These are phyloP conservation scores for Pterois miles DNA, from an alignment of 2,797 vertebrate species.

Conservation along the genomic window DNA sequence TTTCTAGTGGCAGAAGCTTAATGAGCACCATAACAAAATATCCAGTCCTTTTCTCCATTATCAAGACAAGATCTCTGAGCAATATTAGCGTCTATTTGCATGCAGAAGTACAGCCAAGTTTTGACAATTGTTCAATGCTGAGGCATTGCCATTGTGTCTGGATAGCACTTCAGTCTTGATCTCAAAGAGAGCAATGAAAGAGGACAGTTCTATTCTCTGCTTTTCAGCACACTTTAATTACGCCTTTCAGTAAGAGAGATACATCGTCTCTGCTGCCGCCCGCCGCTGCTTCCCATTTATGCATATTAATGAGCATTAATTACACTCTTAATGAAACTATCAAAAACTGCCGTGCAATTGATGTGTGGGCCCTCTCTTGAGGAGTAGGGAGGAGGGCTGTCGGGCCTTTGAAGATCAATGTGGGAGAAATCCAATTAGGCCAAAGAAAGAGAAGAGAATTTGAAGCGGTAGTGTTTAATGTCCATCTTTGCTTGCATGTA, in stretches of 20 bases:
- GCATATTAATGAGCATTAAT: constrained; percentile 88
- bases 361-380: constrained; percentile 79
- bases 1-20: constrained; percentile 19
- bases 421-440: constrained; percentile 86
- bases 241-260: constrained; percentile 76
- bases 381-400: constrained; percentile 67
- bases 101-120: constrained; percentile 62
- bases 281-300: constrained; percentile 73
- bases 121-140: constrained; percentile 66
- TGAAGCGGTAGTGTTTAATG: constrained; percentile 76
- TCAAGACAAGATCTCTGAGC: constrained; percentile 51
- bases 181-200: constrained; percentile 72
- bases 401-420: constrained; percentile 85
- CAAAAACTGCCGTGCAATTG: constrained; percentile 80
- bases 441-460: constrained; percentile 77
- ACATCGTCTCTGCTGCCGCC: constrained; percentile 68
- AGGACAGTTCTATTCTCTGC: constrained; percentile 72
- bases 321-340: constrained; percentile 87
- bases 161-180: constrained; percentile 75
- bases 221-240: constrained; percentile 81
- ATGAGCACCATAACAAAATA: constrained; percentile 46
- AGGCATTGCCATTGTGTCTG: constrained; percentile 72
- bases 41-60: constrained; percentile 11
- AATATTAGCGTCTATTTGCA: constrained; percentile 68
- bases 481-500: constrained; percentile 52